Evolutionary conservation across 2,113 vertebrate genomes (phyloP).

Genomic region (Onychorhynchus coronatus): DNA sequence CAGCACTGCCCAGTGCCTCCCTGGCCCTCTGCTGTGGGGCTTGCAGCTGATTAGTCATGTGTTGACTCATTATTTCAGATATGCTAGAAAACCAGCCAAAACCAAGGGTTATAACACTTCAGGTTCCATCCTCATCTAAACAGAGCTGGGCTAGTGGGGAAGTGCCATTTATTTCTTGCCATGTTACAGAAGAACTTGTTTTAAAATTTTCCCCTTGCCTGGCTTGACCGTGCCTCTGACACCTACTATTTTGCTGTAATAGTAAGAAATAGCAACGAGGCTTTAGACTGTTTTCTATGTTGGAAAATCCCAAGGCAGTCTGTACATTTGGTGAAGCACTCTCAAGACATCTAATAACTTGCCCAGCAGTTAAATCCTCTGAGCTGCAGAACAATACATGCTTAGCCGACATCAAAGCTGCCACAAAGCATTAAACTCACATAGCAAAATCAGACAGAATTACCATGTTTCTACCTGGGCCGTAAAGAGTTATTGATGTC

Average conservation of each 20-base stretch:
- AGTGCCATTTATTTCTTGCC: neutral
- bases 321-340: neutral
- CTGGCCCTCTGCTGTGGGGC: neutral
- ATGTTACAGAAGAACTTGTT: neutral
- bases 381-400: neutral
- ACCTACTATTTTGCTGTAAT: neutral
- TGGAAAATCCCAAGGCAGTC: neutral
- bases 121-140: neutral
- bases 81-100: neutral
- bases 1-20: neutral
- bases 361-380: neutral
- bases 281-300: neutral
- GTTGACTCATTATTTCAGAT: conserved; percentile 4
- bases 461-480: neutral
- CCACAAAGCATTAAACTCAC: neutral
- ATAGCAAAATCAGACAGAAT: neutral
- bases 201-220: neutral
- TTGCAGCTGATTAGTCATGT: neutral
- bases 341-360: neutral
- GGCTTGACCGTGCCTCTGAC: neutral
- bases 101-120: neutral
- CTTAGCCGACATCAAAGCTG: neutral
- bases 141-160: neutral
- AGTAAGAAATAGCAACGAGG: neutral
- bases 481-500: neutral